These are phyloP conservation scores for Prenolepis imparis DNA, from an alignment of 2,888 invertebrate species.

Conservation along the genomic window DNA sequence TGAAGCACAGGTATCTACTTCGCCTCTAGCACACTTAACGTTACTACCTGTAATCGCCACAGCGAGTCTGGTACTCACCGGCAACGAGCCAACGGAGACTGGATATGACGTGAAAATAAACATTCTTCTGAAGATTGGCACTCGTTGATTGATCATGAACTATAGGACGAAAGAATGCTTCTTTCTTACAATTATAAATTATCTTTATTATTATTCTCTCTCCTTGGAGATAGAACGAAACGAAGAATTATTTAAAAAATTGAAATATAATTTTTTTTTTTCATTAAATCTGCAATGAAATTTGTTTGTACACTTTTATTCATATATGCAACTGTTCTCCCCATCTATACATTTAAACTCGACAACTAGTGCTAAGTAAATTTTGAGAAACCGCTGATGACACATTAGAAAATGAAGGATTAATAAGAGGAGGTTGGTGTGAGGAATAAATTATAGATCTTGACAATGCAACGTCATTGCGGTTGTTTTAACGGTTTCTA, in stretches of 20 bases:
- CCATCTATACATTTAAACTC: background rate
- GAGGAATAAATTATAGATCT: background rate
- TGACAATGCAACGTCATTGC: background rate
- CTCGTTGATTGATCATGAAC: conserved; percentile 40
- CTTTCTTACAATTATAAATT: background rate
- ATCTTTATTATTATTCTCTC: background rate
- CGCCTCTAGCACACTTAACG: conserved; percentile 67
- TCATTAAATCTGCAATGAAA: background rate
- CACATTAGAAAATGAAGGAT: conserved; percentile 8
- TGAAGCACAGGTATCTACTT: conserved; percentile 71
- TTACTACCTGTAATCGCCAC: conserved; percentile 69
- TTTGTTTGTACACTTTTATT: background rate
- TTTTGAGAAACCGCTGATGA: background rate
- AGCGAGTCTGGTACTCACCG: conserved; percentile 53
- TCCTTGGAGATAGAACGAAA: background rate
- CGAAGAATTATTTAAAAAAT: background rate
- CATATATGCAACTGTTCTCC: background rate
- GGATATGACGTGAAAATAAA: conserved; percentile 44
- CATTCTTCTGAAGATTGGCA: conserved; percentile 29
- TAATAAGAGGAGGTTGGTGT: background rate
- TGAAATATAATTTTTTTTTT: background rate
- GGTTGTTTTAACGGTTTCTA: conserved; percentile 62
- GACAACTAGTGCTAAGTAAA: background rate
- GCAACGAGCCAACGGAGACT: conserved; percentile 22
- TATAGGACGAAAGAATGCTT: background rate